Percentiles rank a stretch among this genome's conserved stretches.
Conservation (phyloP, 2,797 vertebrate species). For the Masticophis lateralis region DNA sequence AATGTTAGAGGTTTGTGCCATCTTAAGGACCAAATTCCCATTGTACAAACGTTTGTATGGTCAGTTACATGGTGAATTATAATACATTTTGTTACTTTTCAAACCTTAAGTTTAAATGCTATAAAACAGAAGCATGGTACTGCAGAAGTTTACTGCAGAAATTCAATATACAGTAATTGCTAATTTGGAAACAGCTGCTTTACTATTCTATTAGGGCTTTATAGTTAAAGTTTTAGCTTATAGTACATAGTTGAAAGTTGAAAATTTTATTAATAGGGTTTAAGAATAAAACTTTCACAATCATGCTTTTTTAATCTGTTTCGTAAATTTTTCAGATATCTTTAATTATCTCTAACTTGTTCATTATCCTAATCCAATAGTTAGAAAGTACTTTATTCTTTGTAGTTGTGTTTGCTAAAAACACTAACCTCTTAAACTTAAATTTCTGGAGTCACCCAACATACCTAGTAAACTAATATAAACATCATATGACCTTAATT, state of each 20-base stretch:
- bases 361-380: background rate
- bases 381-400: background rate
- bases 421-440: background rate
- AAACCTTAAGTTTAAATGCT: background rate
- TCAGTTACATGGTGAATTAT: background rate
- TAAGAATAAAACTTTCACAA: background rate
- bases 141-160: background rate
- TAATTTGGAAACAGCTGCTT: background rate
- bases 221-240: background rate
- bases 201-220: background rate
- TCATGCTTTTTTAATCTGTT: background rate
- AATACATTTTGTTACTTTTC: background rate
- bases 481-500: background rate
- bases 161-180: background rate
- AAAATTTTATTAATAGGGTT: background rate
- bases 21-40: background rate
- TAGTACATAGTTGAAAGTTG: background rate
- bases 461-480: background rate
- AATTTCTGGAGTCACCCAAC: background rate
- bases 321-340: background rate
- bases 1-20: background rate
- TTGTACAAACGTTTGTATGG: background rate
- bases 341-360: background rate
- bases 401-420: background rate
- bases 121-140: background rate